Evolutionary conservation across 2,888 invertebrate species (phyloP), one percentile per base, ranked within the genome.

Genomic region (Callinectes sapidus): DNA sequence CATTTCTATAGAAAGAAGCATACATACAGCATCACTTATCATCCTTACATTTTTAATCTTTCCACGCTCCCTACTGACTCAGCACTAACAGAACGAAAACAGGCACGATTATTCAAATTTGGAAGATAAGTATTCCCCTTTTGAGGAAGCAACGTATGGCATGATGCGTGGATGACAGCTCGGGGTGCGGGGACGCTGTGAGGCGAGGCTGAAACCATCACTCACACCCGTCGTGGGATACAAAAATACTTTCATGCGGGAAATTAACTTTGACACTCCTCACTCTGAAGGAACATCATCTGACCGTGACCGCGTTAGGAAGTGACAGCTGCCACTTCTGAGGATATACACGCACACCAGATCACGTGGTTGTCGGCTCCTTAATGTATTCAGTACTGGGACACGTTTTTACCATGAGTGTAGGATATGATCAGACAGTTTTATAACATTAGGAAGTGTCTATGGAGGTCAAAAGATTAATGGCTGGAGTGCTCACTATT

Each of bases 191-290:
- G 71, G 71, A 61, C 39, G 39, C 61, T 71, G 71, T 10, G 6
- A 28, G n/a, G 71, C 28, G 71, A 71, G 13, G 13, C 71, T 71
- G 71, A 71, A 23, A 71, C 71, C n/a, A 71, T n/a, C 71, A 71
- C 71, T 28, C 13, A 71, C n/a, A 71, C 28, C 28, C n/a, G 71
- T n/a, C 71, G 28, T 71, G 71, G 71, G 28, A 28, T 71, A 71
- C 71, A 71, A 71, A 71, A 71, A 71, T 71, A 71, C 71, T 71
- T 28, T 28, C 71, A 28, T 23, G 28, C 28, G 8, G 71, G 28
- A 71, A 71, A 71, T 71, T 71, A 71, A 71, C 28, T 71, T n/a
- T 71, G 71, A 23, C 71, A 71, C 71, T 71, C n/a, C 71, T 28
- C 71, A 71, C 71, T 61, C 16, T 71, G 71, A 28, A 28, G 71